These are phyloP conservation scores for Anastrepha ludens DNA, from an alignment of 1,140 invertebrate species.

Conservation along the genomic window DNA sequence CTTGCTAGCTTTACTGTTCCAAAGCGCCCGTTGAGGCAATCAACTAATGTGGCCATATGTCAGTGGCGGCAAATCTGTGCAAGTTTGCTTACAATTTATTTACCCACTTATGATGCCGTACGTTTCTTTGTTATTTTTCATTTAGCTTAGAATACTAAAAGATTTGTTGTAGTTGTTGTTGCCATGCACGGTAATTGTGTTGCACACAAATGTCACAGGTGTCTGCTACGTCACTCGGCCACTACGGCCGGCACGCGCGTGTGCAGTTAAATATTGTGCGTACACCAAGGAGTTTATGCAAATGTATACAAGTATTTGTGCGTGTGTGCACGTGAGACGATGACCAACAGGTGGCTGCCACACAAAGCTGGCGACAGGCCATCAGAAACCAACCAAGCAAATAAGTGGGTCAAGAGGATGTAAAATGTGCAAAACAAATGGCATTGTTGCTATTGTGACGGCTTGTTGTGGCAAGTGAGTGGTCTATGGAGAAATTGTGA, in stretches of 20 bases:
- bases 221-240: background rate
- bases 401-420: conserved; percentile 35
- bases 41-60: conserved; percentile 27
- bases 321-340: background rate
- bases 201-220: conserved; percentile 28
- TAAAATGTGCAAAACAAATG: background rate
- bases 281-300: background rate
- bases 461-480: background rate
- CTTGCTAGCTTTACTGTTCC: background rate
- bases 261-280: background rate
- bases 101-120: background rate
- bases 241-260: conserved; percentile 4
- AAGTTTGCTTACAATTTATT: background rate
- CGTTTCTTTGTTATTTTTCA: background rate
- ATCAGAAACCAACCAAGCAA: background rate
- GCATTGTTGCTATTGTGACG: background rate
- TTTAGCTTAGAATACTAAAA: background rate
- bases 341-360: background rate
- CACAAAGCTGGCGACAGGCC: background rate
- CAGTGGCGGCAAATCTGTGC: background rate
- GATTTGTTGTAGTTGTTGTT: background rate
- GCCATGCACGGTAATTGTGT: conserved; percentile 9
- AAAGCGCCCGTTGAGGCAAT: conserved; percentile 33
- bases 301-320: background rate
- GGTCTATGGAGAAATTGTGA: conserved; percentile 8